Evolutionary conservation across 2,888 invertebrate species (phyloP).

Genomic region (Heliconius erato): DNA sequence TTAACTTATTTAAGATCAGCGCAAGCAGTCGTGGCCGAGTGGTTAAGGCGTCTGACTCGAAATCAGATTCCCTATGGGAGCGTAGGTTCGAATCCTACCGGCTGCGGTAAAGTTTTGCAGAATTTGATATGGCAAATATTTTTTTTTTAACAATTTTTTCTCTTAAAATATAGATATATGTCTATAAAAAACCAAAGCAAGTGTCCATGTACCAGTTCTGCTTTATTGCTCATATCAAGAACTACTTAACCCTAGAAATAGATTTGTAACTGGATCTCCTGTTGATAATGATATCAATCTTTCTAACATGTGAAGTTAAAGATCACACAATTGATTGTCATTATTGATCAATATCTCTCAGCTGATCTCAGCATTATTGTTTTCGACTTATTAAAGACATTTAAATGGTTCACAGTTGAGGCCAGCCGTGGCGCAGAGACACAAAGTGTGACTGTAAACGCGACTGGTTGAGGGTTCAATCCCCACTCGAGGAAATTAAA

Average conservation of each 20-base stretch:
- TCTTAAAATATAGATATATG: too few relatives aligned
- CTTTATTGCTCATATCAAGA: not conserved
- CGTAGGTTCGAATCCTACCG: constrained; percentile 96
- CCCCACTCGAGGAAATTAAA: too few relatives aligned
- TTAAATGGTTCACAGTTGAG: too few relatives aligned
- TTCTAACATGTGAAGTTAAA: too few relatives aligned
- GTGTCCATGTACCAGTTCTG: too few relatives aligned
- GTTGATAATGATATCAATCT: too few relatives aligned
- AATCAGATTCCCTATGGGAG: constrained; percentile 94
- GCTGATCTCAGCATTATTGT: not conserved
- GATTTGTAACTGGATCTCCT: not conserved
- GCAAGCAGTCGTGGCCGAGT: constrained; percentile 89
- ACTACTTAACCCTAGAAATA: not conserved
- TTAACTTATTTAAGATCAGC: not conserved
- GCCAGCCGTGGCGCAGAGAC: too few relatives aligned
- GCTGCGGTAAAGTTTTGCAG: constrained; percentile 13
- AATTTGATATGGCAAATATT: not conserved
- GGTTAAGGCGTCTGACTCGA: constrained; percentile 91
- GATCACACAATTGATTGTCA: too few relatives aligned
- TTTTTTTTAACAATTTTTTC: not conserved
- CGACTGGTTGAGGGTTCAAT: too few relatives aligned
- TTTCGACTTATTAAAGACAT: not conserved
- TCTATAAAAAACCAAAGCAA: too few relatives aligned
- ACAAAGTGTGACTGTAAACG: too few relatives aligned
- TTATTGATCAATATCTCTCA: not conserved